Conservation (phyloP, 1,140 invertebrate genomes). For the Drosophila tsacasi region DNA sequence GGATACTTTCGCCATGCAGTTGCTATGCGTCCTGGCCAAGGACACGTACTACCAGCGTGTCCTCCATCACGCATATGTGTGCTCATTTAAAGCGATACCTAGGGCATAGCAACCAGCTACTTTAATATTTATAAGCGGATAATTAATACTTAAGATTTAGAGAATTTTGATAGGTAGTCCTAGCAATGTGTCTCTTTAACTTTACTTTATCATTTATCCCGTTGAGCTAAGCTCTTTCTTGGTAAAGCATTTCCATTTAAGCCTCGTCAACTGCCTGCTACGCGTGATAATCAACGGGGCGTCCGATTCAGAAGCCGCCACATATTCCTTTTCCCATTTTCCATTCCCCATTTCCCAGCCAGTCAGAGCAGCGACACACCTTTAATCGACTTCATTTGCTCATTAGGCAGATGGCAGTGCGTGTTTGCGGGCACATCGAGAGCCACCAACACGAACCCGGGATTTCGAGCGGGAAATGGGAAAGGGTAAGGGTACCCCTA, state of each 20-base stretch:
- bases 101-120: conserved; percentile 40
- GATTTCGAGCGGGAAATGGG: conserved; percentile 1
- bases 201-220: background rate
- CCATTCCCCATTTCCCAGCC: conserved; percentile 19
- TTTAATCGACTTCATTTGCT: conserved; percentile 84
- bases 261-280: conserved; percentile 3
- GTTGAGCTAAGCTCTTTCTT: background rate
- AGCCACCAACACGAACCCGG: conserved; percentile 5
- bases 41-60: conserved; percentile 21
- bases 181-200: background rate
- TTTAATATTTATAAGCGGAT: conserved; percentile 54
- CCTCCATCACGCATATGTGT: conserved; percentile 67
- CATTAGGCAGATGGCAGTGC: conserved; percentile 75
- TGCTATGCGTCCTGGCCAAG: conserved; percentile 43
- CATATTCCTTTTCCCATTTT: conserved; percentile 22
- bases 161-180: background rate
- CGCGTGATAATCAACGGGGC: conserved; percentile 23
- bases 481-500: background rate
- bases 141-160: background rate
- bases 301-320: background rate
- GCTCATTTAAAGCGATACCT: conserved; percentile 15
- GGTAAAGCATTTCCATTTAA: background rate
- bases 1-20: conserved; percentile 37
- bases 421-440: conserved; percentile 49
- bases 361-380: conserved; percentile 37